Base-by-base conservation (phyloP, 2,113 vertebrate genomes). In the Microtus oregoni region DNA sequence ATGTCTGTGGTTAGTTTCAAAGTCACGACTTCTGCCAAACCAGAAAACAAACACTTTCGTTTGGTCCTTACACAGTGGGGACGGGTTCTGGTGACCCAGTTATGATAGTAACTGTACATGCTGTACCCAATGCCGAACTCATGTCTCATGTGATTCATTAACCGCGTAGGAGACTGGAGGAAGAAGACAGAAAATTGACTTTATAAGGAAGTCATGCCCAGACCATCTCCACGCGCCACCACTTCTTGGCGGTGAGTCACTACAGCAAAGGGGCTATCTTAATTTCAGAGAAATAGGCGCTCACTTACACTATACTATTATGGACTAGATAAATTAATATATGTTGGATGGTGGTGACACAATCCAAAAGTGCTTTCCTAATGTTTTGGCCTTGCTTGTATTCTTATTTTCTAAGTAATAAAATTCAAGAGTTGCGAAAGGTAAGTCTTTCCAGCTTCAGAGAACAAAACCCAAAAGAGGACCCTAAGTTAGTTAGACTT, bases 21-120 rank as follows among this genome's bases (percentile, higher is more conserved):
- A 92, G 78, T 55, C 88, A 92, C 83, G 50, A 67, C 47, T 88
- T 94, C 75, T 97, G 75, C 63, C 94, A 94, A 97, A 19, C n/a
- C 47, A 92, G 67, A 95, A 92, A 95, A 76, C 2, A 65, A 32
- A 47, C 9, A 92, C n/a, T 96, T 96, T 86, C 3, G 30, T 75
- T 94, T 89, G 19, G 14, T 76, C 30, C 78, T 94, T 89, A 86
- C 83, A 77, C n/a, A 96, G 61, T 96, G 47, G 91, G 86, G 86
- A 85, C 55, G 30, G 77, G 41, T 70, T 83, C 82, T 92, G 32
- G 68, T 52, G 87, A 63, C 28, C n/a, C 76, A 86, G 55, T 88
- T 70, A 75, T 75, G 14, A 50, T 17, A 22, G 17, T 91, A 72
- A 67, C 32, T 67, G 14, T 58, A 47, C 17, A 47, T 89, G 61